These are phyloP conservation scores for Phyllotreta cruciferae DNA, from an alignment of 2,888 invertebrate genomes.

Conservation along the genomic window DNA sequence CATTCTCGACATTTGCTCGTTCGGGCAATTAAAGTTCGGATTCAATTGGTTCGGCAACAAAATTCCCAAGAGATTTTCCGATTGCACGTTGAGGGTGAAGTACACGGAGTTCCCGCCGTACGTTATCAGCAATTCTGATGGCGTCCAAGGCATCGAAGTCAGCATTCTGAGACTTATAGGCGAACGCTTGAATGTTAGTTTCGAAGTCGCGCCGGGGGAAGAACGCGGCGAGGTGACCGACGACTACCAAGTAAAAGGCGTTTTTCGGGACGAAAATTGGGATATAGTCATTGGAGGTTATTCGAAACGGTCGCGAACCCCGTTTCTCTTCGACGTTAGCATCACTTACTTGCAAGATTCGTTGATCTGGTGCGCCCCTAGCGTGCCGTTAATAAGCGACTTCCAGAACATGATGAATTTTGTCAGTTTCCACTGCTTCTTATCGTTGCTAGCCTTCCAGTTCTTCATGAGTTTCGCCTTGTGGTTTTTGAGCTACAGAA, in stretches of 20 bases:
- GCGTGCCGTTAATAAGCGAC: constrained; percentile 12
- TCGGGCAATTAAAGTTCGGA: constrained; percentile 15
- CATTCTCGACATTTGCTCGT: constrained; percentile 26
- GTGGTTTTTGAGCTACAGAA: constrained; percentile 23
- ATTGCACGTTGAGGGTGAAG: constrained; percentile 26
- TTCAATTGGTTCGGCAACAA: constrained; percentile 24
- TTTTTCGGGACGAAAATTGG: constrained; percentile 17
- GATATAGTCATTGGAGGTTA: constrained; percentile 33
- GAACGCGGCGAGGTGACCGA: not conserved
- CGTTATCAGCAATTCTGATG: not conserved
- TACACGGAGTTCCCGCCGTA: constrained; percentile 24
- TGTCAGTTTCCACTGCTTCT: constrained; percentile 1
- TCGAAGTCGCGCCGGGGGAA: not conserved
- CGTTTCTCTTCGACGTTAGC: constrained; percentile 17
- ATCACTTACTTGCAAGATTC: constrained; percentile 24
- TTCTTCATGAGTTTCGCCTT: constrained; percentile 2
- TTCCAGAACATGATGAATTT: constrained; percentile 25
- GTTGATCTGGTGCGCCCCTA: constrained; percentile 32
- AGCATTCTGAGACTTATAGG: constrained; percentile 18
- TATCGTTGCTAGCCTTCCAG: not conserved
- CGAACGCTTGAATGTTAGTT: constrained; percentile 11
- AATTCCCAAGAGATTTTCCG: constrained; percentile 25
- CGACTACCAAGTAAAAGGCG: not conserved
- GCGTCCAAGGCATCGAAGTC: constrained; percentile 18
- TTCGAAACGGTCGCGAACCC: constrained; percentile 3